Evolutionary conservation across 1,140 invertebrate genomes (phyloP).

Genomic region (Bathynomus jamesi): DNA sequence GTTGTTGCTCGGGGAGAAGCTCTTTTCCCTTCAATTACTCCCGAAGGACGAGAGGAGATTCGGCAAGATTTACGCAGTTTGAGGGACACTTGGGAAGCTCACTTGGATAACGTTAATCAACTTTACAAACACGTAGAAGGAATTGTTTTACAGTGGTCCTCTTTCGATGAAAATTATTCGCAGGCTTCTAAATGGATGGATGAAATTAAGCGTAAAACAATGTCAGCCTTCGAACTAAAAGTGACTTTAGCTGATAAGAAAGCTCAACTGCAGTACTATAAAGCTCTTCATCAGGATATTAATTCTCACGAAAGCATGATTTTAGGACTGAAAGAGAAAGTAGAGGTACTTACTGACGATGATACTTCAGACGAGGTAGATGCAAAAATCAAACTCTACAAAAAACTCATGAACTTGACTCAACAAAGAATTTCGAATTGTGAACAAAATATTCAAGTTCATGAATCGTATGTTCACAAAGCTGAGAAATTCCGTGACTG

Average conservation of each 20-base stretch:
- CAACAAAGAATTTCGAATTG: slow-evolving; percentile 57
- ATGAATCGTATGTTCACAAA: slow-evolving; percentile 66
- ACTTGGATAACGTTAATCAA: slow-evolving; percentile 72
- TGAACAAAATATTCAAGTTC: slow-evolving; percentile 55
- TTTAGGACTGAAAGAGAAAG: slow-evolving; percentile 31
- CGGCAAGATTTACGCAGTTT: slow-evolving; percentile 70
- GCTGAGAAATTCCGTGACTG: slow-evolving; percentile 68
- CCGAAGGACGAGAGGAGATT: slow-evolving; percentile 74
- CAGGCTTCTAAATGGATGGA: slow-evolving; percentile 70
- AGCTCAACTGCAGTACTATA: slow-evolving; percentile 55
- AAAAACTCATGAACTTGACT: background rate
- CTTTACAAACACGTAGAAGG: slow-evolving; percentile 78
- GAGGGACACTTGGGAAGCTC: slow-evolving; percentile 70
- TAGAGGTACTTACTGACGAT: slow-evolving; percentile 35
- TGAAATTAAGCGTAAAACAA: slow-evolving; percentile 61
- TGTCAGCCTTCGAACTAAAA: slow-evolving; percentile 55
- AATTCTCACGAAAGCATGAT: slow-evolving; percentile 36
- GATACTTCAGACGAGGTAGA: slow-evolving; percentile 31
- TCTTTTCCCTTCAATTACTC: slow-evolving; percentile 74
- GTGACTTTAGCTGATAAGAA: slow-evolving; percentile 77
- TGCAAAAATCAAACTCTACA: slow-evolving; percentile 28
- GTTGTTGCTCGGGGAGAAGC: slow-evolving; percentile 78
- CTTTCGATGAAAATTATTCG: slow-evolving; percentile 78
- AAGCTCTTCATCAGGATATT: slow-evolving; percentile 34
- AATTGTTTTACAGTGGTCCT: slow-evolving; percentile 74